A percentile compares a stretch with the other conserved stretches of the same genome.
These are phyloP conservation scores for Platichthys flesus DNA, from an alignment of 2,113 vertebrate genomes.

Conservation along the genomic window DNA sequence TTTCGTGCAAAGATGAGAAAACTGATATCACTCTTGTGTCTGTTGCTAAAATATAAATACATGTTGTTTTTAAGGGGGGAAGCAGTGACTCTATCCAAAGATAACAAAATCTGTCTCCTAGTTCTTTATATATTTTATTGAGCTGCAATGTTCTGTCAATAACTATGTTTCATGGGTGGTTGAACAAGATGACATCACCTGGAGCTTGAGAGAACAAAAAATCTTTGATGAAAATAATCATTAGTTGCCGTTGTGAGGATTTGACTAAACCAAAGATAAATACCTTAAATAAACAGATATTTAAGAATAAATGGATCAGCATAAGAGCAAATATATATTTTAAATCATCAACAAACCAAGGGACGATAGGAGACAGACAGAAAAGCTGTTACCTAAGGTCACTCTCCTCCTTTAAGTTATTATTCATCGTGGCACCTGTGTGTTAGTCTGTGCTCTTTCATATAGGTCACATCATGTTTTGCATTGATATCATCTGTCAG, in stretches of 20 bases:
- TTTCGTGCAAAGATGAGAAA: not conserved
- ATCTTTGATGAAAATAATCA: not conserved
- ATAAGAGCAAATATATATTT: not conserved
- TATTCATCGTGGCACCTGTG: conserved; percentile 19
- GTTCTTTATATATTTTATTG: not conserved
- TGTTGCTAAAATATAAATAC: not conserved
- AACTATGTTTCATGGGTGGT: too few species aligned
- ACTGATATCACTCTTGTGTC: not conserved
- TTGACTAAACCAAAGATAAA: not conserved
- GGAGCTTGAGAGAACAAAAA: not conserved
- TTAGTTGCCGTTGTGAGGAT: not conserved
- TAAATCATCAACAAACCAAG: not conserved
- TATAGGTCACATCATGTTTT: conserved; percentile 29
- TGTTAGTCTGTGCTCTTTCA: conserved; percentile 6
- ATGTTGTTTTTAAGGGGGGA: too few species aligned
- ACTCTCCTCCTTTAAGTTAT: conserved; percentile 7
- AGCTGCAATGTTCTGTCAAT: not conserved
- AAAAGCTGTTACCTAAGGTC: conserved; percentile 2
- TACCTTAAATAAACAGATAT: not conserved
- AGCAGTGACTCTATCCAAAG: too few species aligned
- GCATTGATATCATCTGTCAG: conserved; percentile 13
- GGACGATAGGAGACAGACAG: not conserved
- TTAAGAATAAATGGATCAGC: too few species aligned
- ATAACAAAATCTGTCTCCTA: too few species aligned
- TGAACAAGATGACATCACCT: not conserved